Percentiles rank a stretch among this genome's conserved stretches.
Evolutionary conservation across 2,113 vertebrate genomes (phyloP).

Genomic region (Kryptolebias marmoratus): DNA sequence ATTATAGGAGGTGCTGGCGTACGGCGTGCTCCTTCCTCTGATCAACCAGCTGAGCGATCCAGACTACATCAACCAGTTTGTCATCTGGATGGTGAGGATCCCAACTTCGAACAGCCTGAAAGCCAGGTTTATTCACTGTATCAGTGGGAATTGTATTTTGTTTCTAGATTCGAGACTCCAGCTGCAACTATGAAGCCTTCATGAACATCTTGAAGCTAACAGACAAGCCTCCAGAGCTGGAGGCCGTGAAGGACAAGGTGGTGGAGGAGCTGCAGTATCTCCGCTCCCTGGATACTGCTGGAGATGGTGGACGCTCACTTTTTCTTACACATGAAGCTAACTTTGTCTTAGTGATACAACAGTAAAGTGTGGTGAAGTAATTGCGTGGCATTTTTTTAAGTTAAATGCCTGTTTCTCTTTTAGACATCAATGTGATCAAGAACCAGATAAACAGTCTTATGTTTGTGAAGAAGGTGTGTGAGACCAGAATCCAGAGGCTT

Average conservation of each 20-base stretch:
- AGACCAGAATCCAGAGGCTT: constrained; percentile 96
- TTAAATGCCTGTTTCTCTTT: constrained; percentile 29
- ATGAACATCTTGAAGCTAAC: constrained; percentile 99
- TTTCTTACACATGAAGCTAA: not conserved
- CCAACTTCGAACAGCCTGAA: not conserved
- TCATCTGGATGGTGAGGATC: constrained; percentile 97
- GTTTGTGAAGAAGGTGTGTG: constrained; percentile 99
- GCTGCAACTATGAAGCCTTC: constrained; percentile 99
- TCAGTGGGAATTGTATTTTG: not conserved
- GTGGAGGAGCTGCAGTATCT: constrained; percentile 96
- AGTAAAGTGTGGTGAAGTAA: not conserved
- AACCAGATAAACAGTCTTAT: constrained; percentile 99
- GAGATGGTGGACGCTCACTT: constrained; percentile 85
- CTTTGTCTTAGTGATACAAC: not conserved
- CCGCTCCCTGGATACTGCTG: constrained; percentile 95
- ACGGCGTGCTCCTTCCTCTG: constrained; percentile 96
- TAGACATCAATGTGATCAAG: constrained; percentile 99
- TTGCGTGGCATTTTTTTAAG: not conserved
- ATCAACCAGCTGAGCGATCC: constrained; percentile 99
- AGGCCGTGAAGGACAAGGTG: constrained; percentile 97
- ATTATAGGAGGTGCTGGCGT: constrained; percentile 93
- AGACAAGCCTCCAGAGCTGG: constrained; percentile 91
- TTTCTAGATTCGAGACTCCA: constrained; percentile 92
- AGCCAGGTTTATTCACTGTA: not conserved
- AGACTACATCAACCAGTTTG: constrained; percentile 99